Evolutionary conservation across 2,113 vertebrate genomes (phyloP), one percentile per base, ranked within the genome.

Genomic region (Thunnus maccoyii): DNA sequence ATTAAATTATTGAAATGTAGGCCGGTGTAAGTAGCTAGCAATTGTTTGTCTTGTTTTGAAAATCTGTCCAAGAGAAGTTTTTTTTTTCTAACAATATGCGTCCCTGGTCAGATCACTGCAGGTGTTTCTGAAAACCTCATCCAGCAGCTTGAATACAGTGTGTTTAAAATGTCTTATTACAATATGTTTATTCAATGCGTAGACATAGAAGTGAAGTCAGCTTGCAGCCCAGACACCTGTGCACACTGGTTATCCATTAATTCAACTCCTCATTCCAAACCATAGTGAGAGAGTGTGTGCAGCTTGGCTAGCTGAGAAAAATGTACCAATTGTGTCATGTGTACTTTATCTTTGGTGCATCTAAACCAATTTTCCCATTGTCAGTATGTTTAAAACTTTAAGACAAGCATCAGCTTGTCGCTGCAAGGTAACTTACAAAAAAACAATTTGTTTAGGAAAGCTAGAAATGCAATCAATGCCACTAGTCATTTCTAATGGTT

Each of bases 11-110:
- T 88, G 18, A 83, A 50, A 67, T 78, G 44, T 84, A 65, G 71
- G 68, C 72, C 9, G 3, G 55, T 86, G 74, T 86, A 71, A 67
- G 78, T 87, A 78, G 51, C 64, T 89, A 84, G 52, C 67, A 51
- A 67, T 76, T 44, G 52, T 89, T 57, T 68, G 56, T 91, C 78
- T 54, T 60, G 18, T 86, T 71, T 46, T 30, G 32, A 54, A 69
- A 66, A 78, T 30, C 44, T 68, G 44, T 80, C 69, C 69, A 57
- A 65, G 46, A 63, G 13, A 48, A 57, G 22, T 44, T 32, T 57
- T 73, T 8, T n/a, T n/a, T 27, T 22, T 30, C 11, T 22, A 48
- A 80, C 20, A 72, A 57, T 80, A 88, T 84, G 78, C 72, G 85
- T 66, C 36, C 17, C 56, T 62, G n/a, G 16, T 84, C 73, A 80